Evolutionary conservation across 2,113 vertebrate species (phyloP).

Genomic region (Cavia aperea): DNA sequence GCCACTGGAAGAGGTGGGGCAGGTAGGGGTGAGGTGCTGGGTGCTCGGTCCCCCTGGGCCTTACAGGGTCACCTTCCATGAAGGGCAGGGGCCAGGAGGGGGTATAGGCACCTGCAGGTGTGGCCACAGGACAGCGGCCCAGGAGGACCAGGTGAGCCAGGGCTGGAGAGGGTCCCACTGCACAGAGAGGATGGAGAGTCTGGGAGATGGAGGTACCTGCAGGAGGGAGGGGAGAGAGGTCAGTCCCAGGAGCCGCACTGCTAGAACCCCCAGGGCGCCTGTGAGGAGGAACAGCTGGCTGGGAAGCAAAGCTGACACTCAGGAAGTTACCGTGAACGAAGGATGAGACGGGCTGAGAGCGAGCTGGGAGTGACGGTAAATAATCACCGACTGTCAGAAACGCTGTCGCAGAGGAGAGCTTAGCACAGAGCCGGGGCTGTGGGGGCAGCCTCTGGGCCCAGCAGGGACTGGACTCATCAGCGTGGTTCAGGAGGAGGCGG

Average conservation of each 20-base stretch:
- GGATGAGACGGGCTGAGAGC: rapidly evolving
- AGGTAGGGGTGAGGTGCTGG: background rate
- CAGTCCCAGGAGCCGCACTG: background rate
- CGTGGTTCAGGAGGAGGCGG: background rate
- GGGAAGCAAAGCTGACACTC: no score
- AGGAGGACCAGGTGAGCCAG: no score
- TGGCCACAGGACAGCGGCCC: no score
- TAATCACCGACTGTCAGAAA: background rate
- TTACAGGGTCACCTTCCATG: rapidly evolving
- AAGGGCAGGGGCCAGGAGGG: no score
- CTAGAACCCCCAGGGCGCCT: background rate
- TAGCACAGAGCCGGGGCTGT: no score
- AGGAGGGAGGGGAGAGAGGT: background rate
- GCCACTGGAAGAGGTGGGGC: background rate
- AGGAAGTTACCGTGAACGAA: rapidly evolving
- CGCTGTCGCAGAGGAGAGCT: background rate
- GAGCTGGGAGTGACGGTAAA: rapidly evolving
- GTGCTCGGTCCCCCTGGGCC: background rate
- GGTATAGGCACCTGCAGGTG: no score
- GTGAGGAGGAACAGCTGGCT: background rate
- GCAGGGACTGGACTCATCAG: background rate
- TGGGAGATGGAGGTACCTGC: background rate
- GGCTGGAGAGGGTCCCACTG: no score
- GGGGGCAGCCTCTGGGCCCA: no score
- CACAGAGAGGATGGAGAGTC: background rate